Evolutionary conservation across 92 coral and sea anemone genomes (phyloP), one percentile per base, ranked within the genome.

Genomic region (Epizoanthus illoricatus): DNA sequence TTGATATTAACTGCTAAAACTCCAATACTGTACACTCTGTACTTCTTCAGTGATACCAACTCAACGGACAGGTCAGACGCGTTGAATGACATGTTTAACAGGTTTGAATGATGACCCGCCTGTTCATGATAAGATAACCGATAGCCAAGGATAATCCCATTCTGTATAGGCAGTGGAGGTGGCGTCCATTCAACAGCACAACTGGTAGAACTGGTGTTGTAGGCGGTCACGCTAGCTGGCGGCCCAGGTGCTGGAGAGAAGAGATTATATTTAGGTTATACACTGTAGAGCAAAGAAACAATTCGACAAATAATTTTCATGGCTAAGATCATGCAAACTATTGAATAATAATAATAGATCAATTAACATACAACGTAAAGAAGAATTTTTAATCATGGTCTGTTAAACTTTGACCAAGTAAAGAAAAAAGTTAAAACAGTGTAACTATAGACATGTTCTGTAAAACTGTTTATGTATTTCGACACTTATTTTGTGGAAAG

Each of bases 141-240:
- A 12, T 73, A 73, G 41, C 79, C 79, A 36, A 73, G 39, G 62
- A 73, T 73, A 55, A 73, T 54, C 55, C 79, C 79, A 23, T 73
- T 49, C 36, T 73, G 79, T 20, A 49, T 19, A 15, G 7, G 42
- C 11, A 19, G 42, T 3, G 79, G 61, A 19, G 79, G 79, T 21
- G 79, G 79, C 16, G n/a, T 54, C 79, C 79, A 73, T 10, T 54
- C 45, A 55, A 73, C 63, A 18, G 24, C 33, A 41, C 64, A 73
- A 20, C 79, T 73, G 4, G 64, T 49, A 15, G 79, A 73, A 61
- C 79, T 73, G 12, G 79, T 73, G 79, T 73, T 73, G 62, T 54
- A 40, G 20, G 79, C 6, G 21, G 9, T 49, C 20, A 73, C 61
- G 8, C 16, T 54, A 73, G 13, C 41, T 24, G 62, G 64, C 4